Base-by-base conservation (phyloP, 2,888 invertebrate genomes). In the Pristionchus mayeri region DNA sequence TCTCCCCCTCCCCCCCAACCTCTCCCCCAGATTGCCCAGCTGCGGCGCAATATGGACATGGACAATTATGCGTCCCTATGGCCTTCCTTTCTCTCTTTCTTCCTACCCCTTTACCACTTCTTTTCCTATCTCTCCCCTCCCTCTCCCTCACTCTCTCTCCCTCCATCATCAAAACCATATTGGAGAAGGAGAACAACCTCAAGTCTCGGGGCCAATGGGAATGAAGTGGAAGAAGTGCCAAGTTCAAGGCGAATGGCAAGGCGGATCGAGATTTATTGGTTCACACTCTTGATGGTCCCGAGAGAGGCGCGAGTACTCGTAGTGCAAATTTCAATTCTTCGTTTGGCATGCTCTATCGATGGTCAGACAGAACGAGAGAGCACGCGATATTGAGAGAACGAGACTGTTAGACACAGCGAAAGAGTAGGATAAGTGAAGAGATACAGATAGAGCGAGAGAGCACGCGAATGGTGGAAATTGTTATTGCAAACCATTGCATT, bases 91-190 rank as follows among this genome's bases (percentile, higher is more conserved):
- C 67, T 18, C 54, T 18, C 40, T 71, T 40, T 67, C 67, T 63
- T 34, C 34, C 63, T 34, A 16, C 40, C 71, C 6, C 44, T 44
- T 13, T 13, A 6, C 44, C 44, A 44, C 40, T 71, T 40, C 40
- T 71, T 71, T 71, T 71, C 40, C 71, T 67, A 21, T 6, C 37
- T 6, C 37, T n/a, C 9, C 37, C 18, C 30, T 18, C 24, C 44
- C 71, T 54, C n/a, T 21, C 21, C 21, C 21, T 18, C n/a, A 13
- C 21, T n/a, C n/a, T 54, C 44, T 21, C 37, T 67, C 44, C 18
- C 71, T 40, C 71, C 71, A 40, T 67, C 67, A 71, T 71, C 71
- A 71, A 71, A 71, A 71, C 71, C 71, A 71, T 71, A 71, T 71
- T 44, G 40, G 9, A 37, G n/a, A n/a, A 7, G 67, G 60, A 27